Base-by-base conservation (phyloP, 2,797 vertebrate genomes). In the Mormyrus hasselquistii region DNA sequence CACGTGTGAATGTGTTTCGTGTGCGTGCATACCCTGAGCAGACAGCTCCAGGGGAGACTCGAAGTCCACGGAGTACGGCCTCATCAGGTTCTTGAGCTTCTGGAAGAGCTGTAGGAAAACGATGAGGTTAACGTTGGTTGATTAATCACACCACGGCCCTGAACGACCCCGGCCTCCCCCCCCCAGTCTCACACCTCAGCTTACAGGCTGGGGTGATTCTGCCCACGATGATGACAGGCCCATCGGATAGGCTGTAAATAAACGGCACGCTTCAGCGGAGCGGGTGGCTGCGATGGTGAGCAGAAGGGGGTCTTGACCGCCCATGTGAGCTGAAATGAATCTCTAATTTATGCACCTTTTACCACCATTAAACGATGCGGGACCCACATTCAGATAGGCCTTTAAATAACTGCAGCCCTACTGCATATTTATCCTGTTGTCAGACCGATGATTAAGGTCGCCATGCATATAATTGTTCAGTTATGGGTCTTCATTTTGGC, bases 51-150 rank as follows among this genome's bases (percentile, higher is more conserved):
- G 96, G 16, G 99, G 99, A 73, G 99, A 99, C 95, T 98, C 97
- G 19, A 99, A 99, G 92, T 96, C 97, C 79, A 99, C 97, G 92
- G 96, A 97, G 94, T 98, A 97, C 94, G 99, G 99, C 95, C 96
- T 98, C 99, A 99, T 99, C 95, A 99, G 96, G 94, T 97, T 98
- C 96, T 98, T 98, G 95, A 99, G 96, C 93, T 98, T 99, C 96
- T 97, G 97, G 94, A 99, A 99, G 94, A 99, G 97, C 99, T 99
- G 96, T 93, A 91, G 92, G 92, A 65, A 79, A 93, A 91, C 92
- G 95, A 96, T 95, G 95, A 95, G 94, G 93, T 84, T 90, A 86
- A 92, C 91, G 89, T 14, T 88, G 90, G 19, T 92, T 92, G 91
- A 92, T 92, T 91, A 92, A 92, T 91, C 90, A 82, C 73, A 41